Percentiles rank a stretch among this genome's conserved stretches.
Conservation (phyloP, 2,113 vertebrate genomes). For the Calypte anna region DNA sequence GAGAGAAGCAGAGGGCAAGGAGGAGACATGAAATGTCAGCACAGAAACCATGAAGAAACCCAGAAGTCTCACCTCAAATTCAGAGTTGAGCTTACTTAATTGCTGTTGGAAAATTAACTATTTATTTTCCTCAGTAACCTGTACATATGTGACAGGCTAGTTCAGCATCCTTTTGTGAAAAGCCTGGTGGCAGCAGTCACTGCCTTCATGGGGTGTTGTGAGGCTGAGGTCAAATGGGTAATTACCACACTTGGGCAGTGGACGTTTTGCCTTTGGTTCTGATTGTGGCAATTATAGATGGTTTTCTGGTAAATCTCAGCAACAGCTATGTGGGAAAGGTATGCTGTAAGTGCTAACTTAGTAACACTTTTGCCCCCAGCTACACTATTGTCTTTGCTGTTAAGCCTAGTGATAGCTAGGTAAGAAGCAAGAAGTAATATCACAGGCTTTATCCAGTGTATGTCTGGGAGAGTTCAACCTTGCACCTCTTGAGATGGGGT, state of each 20-base stretch:
- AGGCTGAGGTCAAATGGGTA: neutral
- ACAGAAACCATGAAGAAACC: neutral
- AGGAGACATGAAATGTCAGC: neutral
- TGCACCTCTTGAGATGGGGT: neutral
- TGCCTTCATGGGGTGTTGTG: neutral
- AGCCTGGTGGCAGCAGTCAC: neutral
- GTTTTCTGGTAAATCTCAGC: neutral
- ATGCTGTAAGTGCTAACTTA: neutral
- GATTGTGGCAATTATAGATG: neutral
- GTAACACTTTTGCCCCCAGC: neutral
- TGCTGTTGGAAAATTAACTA: neutral
- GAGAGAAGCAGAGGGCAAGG: neutral
- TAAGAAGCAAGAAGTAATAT: neutral
- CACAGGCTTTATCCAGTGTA: neutral
- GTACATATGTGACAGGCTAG: neutral
- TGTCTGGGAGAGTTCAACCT: neutral
- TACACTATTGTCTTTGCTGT: neutral
- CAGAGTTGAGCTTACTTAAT: neutral
- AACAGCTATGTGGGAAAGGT: neutral
- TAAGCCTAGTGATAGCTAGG: neutral
- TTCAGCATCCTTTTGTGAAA: neutral
- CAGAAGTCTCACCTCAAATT: neutral
- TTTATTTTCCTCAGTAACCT: neutral
- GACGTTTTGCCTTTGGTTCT: neutral
- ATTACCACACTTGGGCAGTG: accelerated